Evolutionary conservation across 2,888 invertebrate genomes (phyloP).

Genomic region (Syrphus vitripennis): DNA sequence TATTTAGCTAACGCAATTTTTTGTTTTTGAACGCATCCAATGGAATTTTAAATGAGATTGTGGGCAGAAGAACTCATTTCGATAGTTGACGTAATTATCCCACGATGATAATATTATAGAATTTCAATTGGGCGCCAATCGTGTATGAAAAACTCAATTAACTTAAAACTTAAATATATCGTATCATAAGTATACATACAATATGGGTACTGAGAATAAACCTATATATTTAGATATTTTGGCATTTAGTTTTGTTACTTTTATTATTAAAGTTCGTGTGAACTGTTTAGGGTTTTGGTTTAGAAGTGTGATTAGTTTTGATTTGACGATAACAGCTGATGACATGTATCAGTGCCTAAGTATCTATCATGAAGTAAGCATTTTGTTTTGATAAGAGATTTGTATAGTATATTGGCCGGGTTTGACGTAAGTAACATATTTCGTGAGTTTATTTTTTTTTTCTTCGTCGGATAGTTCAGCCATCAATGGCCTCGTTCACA

Average conservation of each 20-base stretch:
- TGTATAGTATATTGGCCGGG: not conserved
- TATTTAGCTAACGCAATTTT: not conserved
- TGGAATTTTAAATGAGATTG: not conserved
- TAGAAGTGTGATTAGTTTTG: not conserved
- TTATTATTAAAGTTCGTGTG: not conserved
- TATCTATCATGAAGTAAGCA: not conserved
- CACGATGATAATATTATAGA: not conserved
- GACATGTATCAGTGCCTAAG: not conserved
- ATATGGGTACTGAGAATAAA: not conserved
- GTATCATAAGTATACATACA: not conserved
- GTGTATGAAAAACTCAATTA: conserved; percentile 4
- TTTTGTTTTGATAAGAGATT: not conserved
- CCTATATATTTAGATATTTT: not conserved
- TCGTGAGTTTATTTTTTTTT: not conserved
- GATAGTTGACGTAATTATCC: conserved; percentile 47
- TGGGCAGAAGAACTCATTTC: conserved; percentile 15
- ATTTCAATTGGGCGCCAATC: conserved; percentile 25
- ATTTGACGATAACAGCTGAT: not conserved
- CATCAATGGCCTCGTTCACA: too few species aligned
- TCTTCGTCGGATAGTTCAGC: not conserved
- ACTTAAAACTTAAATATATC: not conserved
- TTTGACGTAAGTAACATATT: not conserved
- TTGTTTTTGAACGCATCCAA: not conserved
- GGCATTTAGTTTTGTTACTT: not conserved
- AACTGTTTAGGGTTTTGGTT: too few species aligned